These are phyloP conservation scores for Empidonax alnorum DNA, from an alignment of 2,113 vertebrate genomes.

Conservation along the genomic window DNA sequence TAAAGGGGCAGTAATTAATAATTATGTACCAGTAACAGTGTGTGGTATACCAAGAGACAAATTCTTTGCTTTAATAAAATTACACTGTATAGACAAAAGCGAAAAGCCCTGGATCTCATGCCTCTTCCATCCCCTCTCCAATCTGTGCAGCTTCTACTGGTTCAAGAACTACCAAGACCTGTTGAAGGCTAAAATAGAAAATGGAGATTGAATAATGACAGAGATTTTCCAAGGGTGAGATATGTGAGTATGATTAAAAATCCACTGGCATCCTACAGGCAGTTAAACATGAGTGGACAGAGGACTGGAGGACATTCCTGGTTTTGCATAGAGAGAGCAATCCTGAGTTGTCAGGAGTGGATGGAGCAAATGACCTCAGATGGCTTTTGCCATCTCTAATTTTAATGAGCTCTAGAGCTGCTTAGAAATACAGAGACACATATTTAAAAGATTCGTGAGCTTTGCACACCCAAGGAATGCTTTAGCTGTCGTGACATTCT, in stretches of 20 bases:
- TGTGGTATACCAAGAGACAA: neutral
- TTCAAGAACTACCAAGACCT: neutral
- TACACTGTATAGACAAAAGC: fast-evolving
- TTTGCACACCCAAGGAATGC: neutral
- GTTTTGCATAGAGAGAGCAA: neutral
- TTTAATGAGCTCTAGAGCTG: neutral
- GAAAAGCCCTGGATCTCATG: neutral
- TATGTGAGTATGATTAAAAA: neutral
- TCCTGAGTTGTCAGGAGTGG: neutral
- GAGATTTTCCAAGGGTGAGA: neutral
- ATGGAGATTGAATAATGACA: neutral
- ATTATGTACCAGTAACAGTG: neutral
- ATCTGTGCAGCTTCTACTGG: neutral
- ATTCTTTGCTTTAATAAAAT: neutral
- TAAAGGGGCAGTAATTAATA: neutral
- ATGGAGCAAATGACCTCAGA: neutral
- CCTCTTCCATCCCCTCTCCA: neutral
- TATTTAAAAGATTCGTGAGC: neutral
- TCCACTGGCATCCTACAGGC: neutral
- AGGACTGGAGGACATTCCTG: neutral
- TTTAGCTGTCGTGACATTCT: neutral
- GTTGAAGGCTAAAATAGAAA: neutral
- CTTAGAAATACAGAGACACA: neutral
- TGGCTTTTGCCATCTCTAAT: neutral
- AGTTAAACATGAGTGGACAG: neutral